Evolutionary conservation across 2,888 invertebrate genomes (phyloP), one percentile per base, ranked within the genome.

Genomic region (Rhogogaster chlorosoma): DNA sequence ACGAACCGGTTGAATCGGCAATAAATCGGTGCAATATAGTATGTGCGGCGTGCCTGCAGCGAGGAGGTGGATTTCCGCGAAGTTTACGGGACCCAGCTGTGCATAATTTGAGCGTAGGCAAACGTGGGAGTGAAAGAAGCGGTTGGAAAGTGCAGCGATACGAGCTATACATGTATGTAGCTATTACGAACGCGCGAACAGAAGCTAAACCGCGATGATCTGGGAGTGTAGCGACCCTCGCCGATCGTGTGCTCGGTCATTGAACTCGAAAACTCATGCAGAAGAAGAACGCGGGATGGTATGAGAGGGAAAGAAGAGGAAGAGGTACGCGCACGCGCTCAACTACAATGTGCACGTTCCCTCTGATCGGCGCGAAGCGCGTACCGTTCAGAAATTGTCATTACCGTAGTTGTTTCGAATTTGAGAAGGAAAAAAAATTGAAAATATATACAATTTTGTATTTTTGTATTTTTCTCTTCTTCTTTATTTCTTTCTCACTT

Each of bases 151-250:
- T 32, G 67, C 67, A 32, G 29, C 67, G 32, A 15, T 29, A 29
- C 26, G 26, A 61, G 3, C 61, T 38, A 38, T 10, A 9, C 22
- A 38, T 7, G 15, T 71, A 71, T 36, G n/a, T 38, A 12, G 22
- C 22, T 73, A 73, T 45, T 38, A 26, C 42, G 73, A 73, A 42
- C 38, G 73, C 26, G 42, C 26, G 42, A 42, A 26, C 73, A 42
- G 42, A 73, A 73, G 73, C 42, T 38, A 38, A 73, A 73, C 71
- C 71, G 71, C 71, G 67, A 67, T 70, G 78, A 86, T 86, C 84
- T 77, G 87, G 89, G 92, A 92, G 92, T 92, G 90, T 92, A 90
- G 91, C 92, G 92, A 92, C 91, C 92, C 91, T 92, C 91, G 88
- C 91, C 89, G 88, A 89, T 89, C 88, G 89, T 90, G 91, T 38